A percentile compares a stretch with the other conserved stretches of the same genome.
These are phyloP conservation scores for Drosophila subpulchrella DNA, from an alignment of 1,140 invertebrate species.

Conservation along the genomic window DNA sequence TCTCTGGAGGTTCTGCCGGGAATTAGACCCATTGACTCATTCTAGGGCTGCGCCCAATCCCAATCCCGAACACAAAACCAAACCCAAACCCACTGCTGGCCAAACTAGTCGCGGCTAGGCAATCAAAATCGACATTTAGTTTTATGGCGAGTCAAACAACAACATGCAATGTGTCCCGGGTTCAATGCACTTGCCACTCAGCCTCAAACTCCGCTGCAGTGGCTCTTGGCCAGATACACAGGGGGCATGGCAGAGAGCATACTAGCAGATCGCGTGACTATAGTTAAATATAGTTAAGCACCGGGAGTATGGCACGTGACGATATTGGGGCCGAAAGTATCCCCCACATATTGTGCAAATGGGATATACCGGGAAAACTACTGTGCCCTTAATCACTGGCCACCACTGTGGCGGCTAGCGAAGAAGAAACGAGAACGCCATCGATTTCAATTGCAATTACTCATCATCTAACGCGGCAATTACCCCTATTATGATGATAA, in stretches of 20 bases:
- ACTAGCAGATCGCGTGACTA: slow-evolving; percentile 42
- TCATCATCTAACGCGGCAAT: slow-evolving; percentile 45
- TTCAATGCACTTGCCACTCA: slow-evolving; percentile 53
- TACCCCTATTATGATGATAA: slow-evolving; percentile 39
- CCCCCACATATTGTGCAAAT: slow-evolving; percentile 16
- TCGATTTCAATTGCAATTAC: slow-evolving; percentile 42
- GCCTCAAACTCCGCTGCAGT: slow-evolving; percentile 43
- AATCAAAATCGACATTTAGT: slow-evolving; percentile 57
- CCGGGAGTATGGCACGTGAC: slow-evolving; percentile 37
- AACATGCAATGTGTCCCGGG: slow-evolving; percentile 48
- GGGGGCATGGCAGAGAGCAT: not conserved
- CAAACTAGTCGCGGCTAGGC: slow-evolving; percentile 46
- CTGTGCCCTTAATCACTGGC: slow-evolving; percentile 40
- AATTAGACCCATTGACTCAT: slow-evolving; percentile 52
- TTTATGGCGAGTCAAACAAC: slow-evolving; percentile 47
- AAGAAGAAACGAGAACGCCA: slow-evolving; percentile 8
- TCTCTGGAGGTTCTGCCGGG: slow-evolving; percentile 38
- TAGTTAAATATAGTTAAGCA: slow-evolving; percentile 44
- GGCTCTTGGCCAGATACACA: slow-evolving; percentile 34
- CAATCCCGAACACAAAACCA: slow-evolving; percentile 8
- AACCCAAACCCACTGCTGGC: slow-evolving; percentile 7
- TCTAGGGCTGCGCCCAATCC: slow-evolving; percentile 38
- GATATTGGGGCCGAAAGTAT: slow-evolving; percentile 41
- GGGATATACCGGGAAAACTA: slow-evolving; percentile 23
- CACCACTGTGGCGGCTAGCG: slow-evolving; percentile 26